These are phyloP conservation scores for Gymnodraco acuticeps DNA, from an alignment of 2,797 vertebrate genomes.

Conservation along the genomic window DNA sequence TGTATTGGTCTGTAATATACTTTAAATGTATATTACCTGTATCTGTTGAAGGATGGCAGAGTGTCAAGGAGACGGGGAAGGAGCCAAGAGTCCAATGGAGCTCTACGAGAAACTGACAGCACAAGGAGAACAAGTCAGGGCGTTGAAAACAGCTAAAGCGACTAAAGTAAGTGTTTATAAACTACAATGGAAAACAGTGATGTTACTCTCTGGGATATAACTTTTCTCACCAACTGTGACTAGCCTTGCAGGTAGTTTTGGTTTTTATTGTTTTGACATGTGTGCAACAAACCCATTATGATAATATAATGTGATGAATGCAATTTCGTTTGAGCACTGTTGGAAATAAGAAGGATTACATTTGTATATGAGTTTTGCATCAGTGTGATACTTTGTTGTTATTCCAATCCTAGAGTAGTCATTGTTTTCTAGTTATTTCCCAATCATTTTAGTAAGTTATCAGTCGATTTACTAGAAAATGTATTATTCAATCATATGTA, in stretches of 20 bases:
- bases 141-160: constrained; percentile 89
- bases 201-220: not conserved
- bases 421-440: not conserved
- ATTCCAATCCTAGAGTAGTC: not conserved
- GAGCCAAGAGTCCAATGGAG: constrained; percentile 78
- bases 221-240: not conserved
- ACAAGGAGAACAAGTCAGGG: constrained; percentile 90
- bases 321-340: not conserved
- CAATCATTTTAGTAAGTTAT: not conserved
- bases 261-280: not conserved
- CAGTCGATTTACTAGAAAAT: too few species aligned
- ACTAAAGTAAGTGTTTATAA: constrained; percentile 83
- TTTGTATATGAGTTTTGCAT: not conserved
- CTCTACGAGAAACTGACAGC: constrained; percentile 87
- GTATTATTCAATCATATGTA: not conserved
- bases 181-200: not conserved
- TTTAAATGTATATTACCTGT: not conserved
- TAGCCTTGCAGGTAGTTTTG: not conserved
- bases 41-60: constrained; percentile 85
- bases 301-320: not conserved
- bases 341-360: not conserved
- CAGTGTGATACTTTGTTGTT: not conserved
- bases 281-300: not conserved
- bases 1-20: not conserved
- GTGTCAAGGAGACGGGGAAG: constrained; percentile 67